A percentile compares a stretch with the other conserved stretches of the same genome.
Evolutionary conservation across 2,888 invertebrate genomes (phyloP).

Genomic region (Mellilla xanthometata): DNA sequence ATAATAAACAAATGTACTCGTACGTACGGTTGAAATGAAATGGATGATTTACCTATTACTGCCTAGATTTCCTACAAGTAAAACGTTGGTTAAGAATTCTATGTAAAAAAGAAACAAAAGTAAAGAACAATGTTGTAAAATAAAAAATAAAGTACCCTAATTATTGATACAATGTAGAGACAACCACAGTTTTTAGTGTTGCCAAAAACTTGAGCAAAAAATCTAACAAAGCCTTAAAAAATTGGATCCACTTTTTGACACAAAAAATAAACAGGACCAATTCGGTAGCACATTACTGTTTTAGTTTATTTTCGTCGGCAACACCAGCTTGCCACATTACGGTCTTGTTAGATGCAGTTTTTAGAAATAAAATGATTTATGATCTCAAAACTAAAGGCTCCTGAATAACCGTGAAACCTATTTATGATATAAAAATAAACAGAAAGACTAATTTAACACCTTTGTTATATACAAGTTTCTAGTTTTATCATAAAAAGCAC

Average conservation of each 20-base stretch:
- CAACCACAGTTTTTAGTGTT: not conserved
- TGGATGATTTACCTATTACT: too few species aligned
- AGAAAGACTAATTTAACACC: not conserved
- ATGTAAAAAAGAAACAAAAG: not conserved
- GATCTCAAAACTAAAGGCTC: slow-evolving; percentile 37
- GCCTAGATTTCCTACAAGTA: too few species aligned
- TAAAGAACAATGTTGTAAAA: not conserved
- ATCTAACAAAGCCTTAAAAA: slow-evolving; percentile 33
- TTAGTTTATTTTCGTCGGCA: slow-evolving; percentile 59
- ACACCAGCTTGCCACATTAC: slow-evolving; percentile 57
- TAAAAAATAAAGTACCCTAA: not conserved
- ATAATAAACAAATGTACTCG: too few species aligned
- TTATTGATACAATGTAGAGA: not conserved
- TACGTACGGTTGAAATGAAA: too few species aligned
- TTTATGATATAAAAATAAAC: slow-evolving; percentile 1
- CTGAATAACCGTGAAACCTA: slow-evolving; percentile 13
- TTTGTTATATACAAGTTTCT: too few species aligned
- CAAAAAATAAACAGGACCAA: slow-evolving; percentile 55
- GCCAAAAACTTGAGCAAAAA: slow-evolving; percentile 8
- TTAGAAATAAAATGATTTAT: slow-evolving; percentile 60
- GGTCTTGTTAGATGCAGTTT: slow-evolving; percentile 54
- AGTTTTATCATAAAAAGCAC: too few species aligned
- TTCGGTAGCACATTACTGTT: slow-evolving; percentile 65
- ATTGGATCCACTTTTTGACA: slow-evolving; percentile 51
- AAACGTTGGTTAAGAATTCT: too few species aligned